Conservation (phyloP, 1,140 invertebrate genomes). For the Trigoniulus corallinus region DNA sequence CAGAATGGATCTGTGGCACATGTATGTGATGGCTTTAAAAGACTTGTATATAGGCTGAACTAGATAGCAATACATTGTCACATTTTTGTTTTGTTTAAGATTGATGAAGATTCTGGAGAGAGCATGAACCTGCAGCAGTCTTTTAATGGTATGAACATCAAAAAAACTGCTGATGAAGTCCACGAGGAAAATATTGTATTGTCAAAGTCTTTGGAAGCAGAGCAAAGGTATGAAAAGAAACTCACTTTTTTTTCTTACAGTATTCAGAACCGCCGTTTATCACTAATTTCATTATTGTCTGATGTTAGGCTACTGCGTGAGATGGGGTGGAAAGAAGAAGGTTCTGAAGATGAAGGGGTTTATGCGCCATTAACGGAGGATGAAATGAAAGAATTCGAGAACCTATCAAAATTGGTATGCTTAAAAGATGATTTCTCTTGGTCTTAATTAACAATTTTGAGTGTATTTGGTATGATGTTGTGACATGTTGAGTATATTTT, state of each 20-base stretch:
- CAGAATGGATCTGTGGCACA: too few species aligned
- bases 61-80: too few species aligned
- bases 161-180: too few species aligned
- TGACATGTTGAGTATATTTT: neutral
- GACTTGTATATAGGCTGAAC: too few species aligned
- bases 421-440: too few species aligned
- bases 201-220: constrained; percentile 27
- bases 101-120: neutral
- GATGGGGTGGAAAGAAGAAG: constrained; percentile 28
- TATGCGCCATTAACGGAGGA: constrained; percentile 27
- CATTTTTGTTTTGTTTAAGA: too few species aligned
- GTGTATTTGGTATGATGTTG: neutral
- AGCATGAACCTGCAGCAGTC: too few species aligned
- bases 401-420: constrained; percentile 22
- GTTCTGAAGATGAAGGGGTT: constrained; percentile 20
- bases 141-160: too few species aligned
- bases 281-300: neutral
- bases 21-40: too few species aligned
- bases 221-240: constrained; percentile 19
- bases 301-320: constrained; percentile 22
- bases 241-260: neutral
- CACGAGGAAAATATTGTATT: constrained; percentile 10
- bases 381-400: constrained; percentile 25
- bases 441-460: neutral
- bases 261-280: neutral